Evolutionary conservation across 2,113 vertebrate genomes (phyloP), one percentile per base, ranked within the genome.

Genomic region (Pyxicephalus adspersus): DNA sequence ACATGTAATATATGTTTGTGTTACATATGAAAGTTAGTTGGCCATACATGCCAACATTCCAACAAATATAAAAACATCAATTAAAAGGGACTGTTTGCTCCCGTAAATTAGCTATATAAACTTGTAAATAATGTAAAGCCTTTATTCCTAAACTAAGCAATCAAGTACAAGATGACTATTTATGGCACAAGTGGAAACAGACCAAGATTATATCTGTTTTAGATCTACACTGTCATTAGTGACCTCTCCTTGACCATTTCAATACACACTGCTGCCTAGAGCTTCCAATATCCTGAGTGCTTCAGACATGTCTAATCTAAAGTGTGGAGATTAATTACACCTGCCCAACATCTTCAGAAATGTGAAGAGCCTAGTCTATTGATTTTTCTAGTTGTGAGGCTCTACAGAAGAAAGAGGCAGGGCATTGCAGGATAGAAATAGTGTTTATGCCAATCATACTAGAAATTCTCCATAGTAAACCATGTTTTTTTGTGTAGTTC

Each of bases 321-420:
- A 60, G 65, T 60, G 18, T 79, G 55, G 77, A 79, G 64, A 79
- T 79, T 70, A 57, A 79, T 61, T 79, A 67, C 64, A 79, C 77
- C 76, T 67, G 52, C 64, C 76, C 26, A 23, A 29, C 26, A 26
- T 68, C 31, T 60, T 50, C 64, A 79, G n/a, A 79, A 57, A 66
- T 45, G 52, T 66, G 76, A 60, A 68, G 64, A 67, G 64, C n/a
- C 76, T 38, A 28, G 22, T 54, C 63, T 58, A 79, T 68, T 79
- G 76, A 79, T 79, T 79, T 58, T 77, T 66, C 38, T 6, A 8
- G 64, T 26, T 79, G 13, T 25, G 38, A 45, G n/a, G 11, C 76
- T 68, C 18, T 79, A 18, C 64, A 55, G 52, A 58, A 34, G 16
- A 26, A 55, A 28, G 26, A 66, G 28, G 34, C 15, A 54, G 45